Evolutionary conservation across 2,113 vertebrate species (phyloP), one percentile per base, ranked within the genome.

Genomic region (Coptodon rendalli): DNA sequence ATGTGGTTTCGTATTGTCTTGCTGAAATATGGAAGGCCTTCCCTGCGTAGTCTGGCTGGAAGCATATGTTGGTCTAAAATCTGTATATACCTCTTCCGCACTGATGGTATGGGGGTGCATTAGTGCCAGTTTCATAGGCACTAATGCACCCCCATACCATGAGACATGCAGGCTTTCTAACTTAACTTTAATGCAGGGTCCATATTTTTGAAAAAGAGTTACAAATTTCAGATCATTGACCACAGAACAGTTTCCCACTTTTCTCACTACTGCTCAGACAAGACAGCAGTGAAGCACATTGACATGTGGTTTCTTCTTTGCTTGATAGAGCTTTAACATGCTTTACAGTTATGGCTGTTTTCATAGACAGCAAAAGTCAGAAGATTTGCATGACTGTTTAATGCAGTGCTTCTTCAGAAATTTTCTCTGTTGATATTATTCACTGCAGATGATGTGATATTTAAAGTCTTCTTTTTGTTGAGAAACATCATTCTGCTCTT

Each of bases 61-160:
- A 16, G 66, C 66, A 71, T 16, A 71, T 43, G 12, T 43, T 43
- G 38, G 36, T 71, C 36, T 43, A 24, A 71, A 71, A 71, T 16
- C 66, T 71, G n/a, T 43, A 43, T 71, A 24, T 71, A 43, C 7
- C 12, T 3, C 7, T 24, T 71, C 12, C 24, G 66, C 7, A 43
- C 66, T 24, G 7, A 71, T 0, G 0, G 6, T 22, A 0, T 13
- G 19, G 19, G 61, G 61, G 19, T 66, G 10, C 61, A 3, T 38
- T 38, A 66, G 61, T 66, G 61, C 34, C 61, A 66, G 4, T 38
- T 13, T 66, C 61, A 66, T 66, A 2, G 61, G 34, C 34, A 38
- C 61, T 38, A 66, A 66, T 38, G 34, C 34, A 66, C 1, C 61
- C 34, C 19, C 34, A 13, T n/a, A 66, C 19, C 1, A 5, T 22